These are phyloP conservation scores for Neodontobutis hainanensis DNA, from an alignment of 2,113 vertebrate genomes.

Conservation along the genomic window DNA sequence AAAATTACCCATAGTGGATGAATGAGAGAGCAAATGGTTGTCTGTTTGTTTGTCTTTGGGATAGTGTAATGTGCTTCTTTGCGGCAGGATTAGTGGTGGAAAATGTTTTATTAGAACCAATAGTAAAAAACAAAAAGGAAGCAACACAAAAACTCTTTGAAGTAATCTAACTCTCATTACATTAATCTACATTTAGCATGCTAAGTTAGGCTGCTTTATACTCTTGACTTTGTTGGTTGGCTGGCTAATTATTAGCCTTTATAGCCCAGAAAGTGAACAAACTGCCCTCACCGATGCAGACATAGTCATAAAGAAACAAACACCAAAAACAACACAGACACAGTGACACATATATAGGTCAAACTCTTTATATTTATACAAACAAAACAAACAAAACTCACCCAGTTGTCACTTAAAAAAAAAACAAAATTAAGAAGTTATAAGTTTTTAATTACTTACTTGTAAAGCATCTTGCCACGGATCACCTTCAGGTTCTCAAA, in stretches of 20 bases:
- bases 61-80: too few relatives aligned
- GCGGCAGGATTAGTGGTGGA: too few relatives aligned
- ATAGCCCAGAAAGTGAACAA: slow-evolving; percentile 48
- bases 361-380: background rate
- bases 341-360: background rate
- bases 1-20: too few relatives aligned
- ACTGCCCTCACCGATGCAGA: slow-evolving; percentile 11
- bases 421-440: background rate
- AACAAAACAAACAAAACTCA: too few relatives aligned
- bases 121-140: background rate
- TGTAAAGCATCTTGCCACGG: slow-evolving; percentile 88
- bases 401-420: background rate
- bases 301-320: background rate
- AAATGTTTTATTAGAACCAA: background rate
- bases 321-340: background rate
- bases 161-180: background rate
- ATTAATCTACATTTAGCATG: slow-evolving; percentile 22
- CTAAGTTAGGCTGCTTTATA: background rate
- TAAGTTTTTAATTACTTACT: slow-evolving; percentile 74
- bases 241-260: slow-evolving; percentile 69
- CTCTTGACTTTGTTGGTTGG: slow-evolving; percentile 19
- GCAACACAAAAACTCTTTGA: too few relatives aligned
- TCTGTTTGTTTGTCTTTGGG: too few relatives aligned
- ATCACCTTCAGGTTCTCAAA: slow-evolving; percentile 93
- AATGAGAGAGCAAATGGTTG: too few relatives aligned